phyloP scores from a whole-genome alignment of 2,888 invertebrate species.

The Parelbella ahira region DNA sequence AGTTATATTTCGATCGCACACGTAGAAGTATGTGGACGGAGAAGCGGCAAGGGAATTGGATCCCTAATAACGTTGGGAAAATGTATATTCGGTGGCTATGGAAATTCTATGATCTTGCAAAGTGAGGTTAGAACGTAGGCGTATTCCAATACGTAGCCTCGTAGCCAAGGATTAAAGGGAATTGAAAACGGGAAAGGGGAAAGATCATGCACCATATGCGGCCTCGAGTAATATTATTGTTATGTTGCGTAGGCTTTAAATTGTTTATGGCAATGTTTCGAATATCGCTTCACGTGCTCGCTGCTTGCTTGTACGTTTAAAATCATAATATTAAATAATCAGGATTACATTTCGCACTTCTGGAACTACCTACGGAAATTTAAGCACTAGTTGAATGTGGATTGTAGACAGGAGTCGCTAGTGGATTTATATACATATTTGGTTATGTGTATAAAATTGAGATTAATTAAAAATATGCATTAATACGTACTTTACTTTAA shows the following conservation, averaged over 20 bases:
- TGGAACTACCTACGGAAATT: too few species aligned
- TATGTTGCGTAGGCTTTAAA: neutral
- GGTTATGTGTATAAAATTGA: too few species aligned
- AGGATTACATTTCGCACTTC: too few species aligned
- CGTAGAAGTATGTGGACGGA: conserved; percentile 1
- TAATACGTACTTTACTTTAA: too few species aligned
- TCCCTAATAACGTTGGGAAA: conserved; percentile 30
- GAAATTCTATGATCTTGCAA: conserved; percentile 31
- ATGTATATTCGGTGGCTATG: conserved; percentile 30
- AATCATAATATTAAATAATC: too few species aligned
- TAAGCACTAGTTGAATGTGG: too few species aligned
- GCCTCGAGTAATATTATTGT: conserved; percentile 7
- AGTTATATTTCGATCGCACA: conserved; percentile 6
- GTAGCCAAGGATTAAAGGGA: conserved; percentile 17
- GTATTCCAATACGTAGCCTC: conserved; percentile 23
- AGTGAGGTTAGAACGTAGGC: conserved; percentile 25
- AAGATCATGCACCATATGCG: conserved; percentile 19
- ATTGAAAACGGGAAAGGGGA: conserved; percentile 21
- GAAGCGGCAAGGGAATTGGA: conserved; percentile 13
- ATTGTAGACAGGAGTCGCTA: too few species aligned
- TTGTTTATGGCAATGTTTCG: conserved; percentile 2
- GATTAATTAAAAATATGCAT: too few species aligned
- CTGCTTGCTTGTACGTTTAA: neutral
- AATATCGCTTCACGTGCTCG: neutral
- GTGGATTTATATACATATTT: too few species aligned